Base-by-base conservation (phyloP, 2,888 invertebrate species). In the Oasisia sp. region DNA sequence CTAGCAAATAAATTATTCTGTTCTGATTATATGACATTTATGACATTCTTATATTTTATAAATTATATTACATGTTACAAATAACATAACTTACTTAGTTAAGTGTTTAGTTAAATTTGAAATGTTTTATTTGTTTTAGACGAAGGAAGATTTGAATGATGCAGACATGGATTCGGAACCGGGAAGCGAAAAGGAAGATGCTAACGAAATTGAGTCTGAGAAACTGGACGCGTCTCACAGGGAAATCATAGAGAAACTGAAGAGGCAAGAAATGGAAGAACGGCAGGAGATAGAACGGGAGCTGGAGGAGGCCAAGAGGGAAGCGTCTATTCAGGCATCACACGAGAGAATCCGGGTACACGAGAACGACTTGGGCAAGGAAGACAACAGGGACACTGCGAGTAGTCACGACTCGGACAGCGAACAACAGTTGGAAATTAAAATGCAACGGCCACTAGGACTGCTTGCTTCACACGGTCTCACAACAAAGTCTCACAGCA, bases 261-360 rank as follows among this genome's bases (percentile, higher is more conserved):
- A 96, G 93, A 95, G 95, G 89, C 96, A 96, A 94, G 96, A 96
- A 93, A 94, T 95, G 91, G 96, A 96, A 92, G 96, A 96, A 94
- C 94, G 96, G 91, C 95, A 95, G 91, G 96, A 96, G 92, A 96
- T 96, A 89, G 96, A 96, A 93, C 93, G 95, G 56, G 96, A 96
- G 94, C 94, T 96, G 32, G 96, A 96, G 93, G 96, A 96, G 94
- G 96, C 95, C 27, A 96, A 96, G 92, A 95, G 95, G 91, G 95
- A 95, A 91, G 95, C 95, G 32, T 92, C 95, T 89, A 94, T 94
- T 89, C 93, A 95, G 91, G 92, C 92, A n/a, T 94, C 94, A 92
- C 95, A 95, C 91, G 95, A 95, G 92, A 94, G 95, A 93, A 93
- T 95, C 32, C 93, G 95, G 92, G 94, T 94, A 58, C 94, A 94